A percentile compares a stretch with the other conserved stretches of the same genome.
Conservation (phyloP, 2,888 invertebrate genomes). For the Galeopsomyia nigrocyanea region DNA sequence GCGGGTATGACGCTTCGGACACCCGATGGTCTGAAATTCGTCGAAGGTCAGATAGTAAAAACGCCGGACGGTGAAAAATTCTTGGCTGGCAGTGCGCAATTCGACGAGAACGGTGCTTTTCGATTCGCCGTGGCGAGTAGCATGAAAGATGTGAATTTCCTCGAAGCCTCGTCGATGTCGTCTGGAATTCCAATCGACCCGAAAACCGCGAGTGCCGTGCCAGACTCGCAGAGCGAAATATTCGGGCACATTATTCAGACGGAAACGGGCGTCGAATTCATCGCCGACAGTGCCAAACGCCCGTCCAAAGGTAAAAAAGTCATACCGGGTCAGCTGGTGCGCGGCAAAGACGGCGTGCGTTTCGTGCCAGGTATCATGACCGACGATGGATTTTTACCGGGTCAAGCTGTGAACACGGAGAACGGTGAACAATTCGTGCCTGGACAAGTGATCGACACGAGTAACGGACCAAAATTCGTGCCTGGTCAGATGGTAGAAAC, state of each 20-base stretch:
- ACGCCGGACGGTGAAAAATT: conserved; percentile 75
- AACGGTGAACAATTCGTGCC: conserved; percentile 80
- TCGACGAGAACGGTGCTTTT: conserved; percentile 70
- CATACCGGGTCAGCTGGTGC: conserved; percentile 76
- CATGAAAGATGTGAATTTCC: conserved; percentile 73
- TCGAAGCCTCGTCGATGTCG: conserved; percentile 70
- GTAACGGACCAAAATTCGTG: conserved; percentile 79
- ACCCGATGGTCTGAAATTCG: conserved; percentile 75
- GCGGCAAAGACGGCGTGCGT: conserved; percentile 74
- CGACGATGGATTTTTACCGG: conserved; percentile 78
- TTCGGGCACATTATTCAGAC: conserved; percentile 80
- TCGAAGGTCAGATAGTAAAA: conserved; percentile 77
- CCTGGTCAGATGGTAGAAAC: conserved; percentile 84
- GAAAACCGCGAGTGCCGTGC: conserved; percentile 71
- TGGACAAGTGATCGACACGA: conserved; percentile 80
- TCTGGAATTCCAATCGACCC: conserved; percentile 73
- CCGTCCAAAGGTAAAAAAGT: conserved; percentile 73
- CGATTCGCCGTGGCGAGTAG: conserved; percentile 75
- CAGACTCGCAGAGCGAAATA: conserved; percentile 67
- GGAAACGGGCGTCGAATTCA: conserved; percentile 76
- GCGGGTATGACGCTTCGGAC: conserved; percentile 77
- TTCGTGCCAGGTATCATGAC: conserved; percentile 80
- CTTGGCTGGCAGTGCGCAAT: conserved; percentile 73
- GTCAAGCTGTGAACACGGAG: conserved; percentile 79
- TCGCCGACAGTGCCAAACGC: conserved; percentile 71